Percentiles rank a stretch among this genome's conserved stretches.
phyloP scores from a whole-genome alignment of 2,888 invertebrate species.

The Spisula subtruncata region DNA sequence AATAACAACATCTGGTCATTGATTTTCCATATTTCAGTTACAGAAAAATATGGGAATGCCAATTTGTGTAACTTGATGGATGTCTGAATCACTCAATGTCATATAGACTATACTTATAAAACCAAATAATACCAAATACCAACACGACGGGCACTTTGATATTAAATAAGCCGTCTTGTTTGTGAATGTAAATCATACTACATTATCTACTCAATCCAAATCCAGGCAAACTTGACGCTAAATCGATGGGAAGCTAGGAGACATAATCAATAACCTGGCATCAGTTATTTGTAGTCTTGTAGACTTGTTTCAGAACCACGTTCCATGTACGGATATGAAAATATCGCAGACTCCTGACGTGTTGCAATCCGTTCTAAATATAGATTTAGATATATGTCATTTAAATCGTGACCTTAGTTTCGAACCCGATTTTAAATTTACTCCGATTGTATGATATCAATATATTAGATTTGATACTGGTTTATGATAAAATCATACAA shows the following conservation, averaged over 20 bases:
- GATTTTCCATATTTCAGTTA: neutral
- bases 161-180: neutral
- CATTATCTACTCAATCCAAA: neutral
- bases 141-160: neutral
- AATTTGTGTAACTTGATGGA: neutral
- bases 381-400: neutral
- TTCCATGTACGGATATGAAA: conserved; percentile 6
- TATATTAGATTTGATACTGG: too few relatives aligned
- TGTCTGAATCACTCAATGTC: neutral
- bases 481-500: too few relatives aligned
- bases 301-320: neutral
- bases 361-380: neutral
- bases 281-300: conserved; percentile 14
- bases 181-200: neutral
- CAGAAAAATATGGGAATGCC: neutral
- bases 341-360: neutral
- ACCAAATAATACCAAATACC: neutral
- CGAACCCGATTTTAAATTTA: neutral
- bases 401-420: neutral
- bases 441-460: too few relatives aligned
- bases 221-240: neutral
- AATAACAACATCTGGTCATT: neutral
- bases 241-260: conserved; percentile 10
- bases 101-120: neutral
- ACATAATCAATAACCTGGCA: conserved; percentile 23